These are phyloP conservation scores for Parauchenoglanis ngamensis DNA, from an alignment of 2,797 vertebrate genomes.

Conservation along the genomic window DNA sequence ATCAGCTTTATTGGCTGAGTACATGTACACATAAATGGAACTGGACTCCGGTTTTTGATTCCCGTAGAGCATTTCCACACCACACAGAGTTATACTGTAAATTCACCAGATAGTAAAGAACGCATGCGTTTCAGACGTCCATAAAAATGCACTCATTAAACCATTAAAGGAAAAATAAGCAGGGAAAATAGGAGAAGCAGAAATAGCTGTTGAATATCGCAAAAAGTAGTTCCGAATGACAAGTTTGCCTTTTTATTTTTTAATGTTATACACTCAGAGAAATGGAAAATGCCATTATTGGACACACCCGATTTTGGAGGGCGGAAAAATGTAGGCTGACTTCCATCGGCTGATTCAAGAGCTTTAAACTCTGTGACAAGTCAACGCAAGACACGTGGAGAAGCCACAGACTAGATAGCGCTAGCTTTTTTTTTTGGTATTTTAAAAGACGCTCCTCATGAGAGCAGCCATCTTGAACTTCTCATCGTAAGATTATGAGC, in stretches of 20 bases:
- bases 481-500: background rate
- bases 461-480: background rate
- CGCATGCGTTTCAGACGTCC: no score
- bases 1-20: no score
- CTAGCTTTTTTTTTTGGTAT: background rate
- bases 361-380: background rate
- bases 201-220: background rate
- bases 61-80: background rate
- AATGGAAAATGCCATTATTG: background rate
- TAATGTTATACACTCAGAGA: background rate
- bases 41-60: background rate
- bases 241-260: background rate
- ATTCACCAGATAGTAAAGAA: no score
- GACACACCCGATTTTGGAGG: constrained; percentile 6
- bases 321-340: background rate
- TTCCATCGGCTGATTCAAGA: constrained; percentile 10
- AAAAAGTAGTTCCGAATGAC: background rate
- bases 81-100: background rate
- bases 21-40: no score
- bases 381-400: background rate
- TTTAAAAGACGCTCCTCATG: no score
- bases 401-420: background rate
- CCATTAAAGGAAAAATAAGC: background rate
- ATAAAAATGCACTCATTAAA: no score
- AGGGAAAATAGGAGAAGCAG: background rate